Evolutionary conservation across 2,797 vertebrate genomes (phyloP).

Genomic region (Spatula versicolor): DNA sequence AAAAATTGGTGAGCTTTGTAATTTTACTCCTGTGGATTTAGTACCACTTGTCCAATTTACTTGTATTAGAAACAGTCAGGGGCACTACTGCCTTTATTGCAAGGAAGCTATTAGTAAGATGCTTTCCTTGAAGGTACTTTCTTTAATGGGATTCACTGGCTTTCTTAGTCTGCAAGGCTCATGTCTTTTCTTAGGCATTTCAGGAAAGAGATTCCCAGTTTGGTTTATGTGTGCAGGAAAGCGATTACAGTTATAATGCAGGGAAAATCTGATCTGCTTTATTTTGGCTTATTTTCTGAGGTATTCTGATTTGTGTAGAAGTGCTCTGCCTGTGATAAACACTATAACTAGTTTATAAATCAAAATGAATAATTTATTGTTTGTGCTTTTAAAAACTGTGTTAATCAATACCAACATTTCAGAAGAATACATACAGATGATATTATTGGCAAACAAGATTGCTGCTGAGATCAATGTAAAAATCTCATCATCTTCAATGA

Average conservation of each 20-base stretch:
- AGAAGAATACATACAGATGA: slow-evolving; percentile 30
- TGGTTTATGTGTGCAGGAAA: neutral
- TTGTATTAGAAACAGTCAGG: neutral
- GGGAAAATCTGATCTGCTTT: neutral
- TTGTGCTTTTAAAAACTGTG: slow-evolving; percentile 29
- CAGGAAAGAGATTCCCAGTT: neutral
- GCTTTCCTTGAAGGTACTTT: neutral
- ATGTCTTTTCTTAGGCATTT: neutral
- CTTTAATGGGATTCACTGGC: neutral
- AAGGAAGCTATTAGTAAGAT: neutral
- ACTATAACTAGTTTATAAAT: slow-evolving; percentile 4
- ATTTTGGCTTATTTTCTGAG: neutral
- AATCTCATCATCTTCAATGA: neutral
- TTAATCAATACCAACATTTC: slow-evolving; percentile 48
- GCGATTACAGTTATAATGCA: neutral
- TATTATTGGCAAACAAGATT: slow-evolving; percentile 14
- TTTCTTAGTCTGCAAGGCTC: neutral
- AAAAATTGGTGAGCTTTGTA: neutral
- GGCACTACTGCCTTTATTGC: neutral
- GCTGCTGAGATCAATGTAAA: slow-evolving; percentile 22
- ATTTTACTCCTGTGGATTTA: neutral
- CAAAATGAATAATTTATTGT: slow-evolving; percentile 48
- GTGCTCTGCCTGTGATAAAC: neutral
- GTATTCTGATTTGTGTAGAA: neutral
- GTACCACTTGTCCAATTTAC: neutral